Conservation (phyloP, 1,140 invertebrate species). For the Neelides sp. region DNA sequence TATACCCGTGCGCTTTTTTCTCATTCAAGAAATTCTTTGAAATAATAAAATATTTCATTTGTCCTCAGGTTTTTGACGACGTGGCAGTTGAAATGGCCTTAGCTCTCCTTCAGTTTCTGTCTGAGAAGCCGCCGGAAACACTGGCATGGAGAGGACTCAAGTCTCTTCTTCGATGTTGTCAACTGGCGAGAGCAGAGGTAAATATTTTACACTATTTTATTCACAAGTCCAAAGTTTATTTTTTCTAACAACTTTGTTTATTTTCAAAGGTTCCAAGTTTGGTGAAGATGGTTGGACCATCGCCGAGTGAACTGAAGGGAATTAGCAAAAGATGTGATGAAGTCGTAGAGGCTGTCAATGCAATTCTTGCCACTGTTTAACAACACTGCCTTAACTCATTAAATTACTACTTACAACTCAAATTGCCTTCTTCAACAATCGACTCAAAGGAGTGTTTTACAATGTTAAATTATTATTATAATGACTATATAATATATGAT, state of each 20-base stretch:
- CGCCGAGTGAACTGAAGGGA: slow-evolving; percentile 66
- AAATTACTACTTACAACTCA: too few species aligned
- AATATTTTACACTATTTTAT: slow-evolving; percentile 5
- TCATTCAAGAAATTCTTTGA: not conserved
- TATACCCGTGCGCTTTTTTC: not conserved
- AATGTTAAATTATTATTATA: too few species aligned
- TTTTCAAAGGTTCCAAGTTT: slow-evolving; percentile 56
- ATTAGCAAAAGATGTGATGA: slow-evolving; percentile 64
- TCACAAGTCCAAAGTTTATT: slow-evolving; percentile 9
- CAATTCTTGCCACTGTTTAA: slow-evolving; percentile 10
- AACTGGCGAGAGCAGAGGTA: slow-evolving; percentile 57
- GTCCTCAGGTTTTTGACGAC: slow-evolving; percentile 74
- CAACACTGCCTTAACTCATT: too few species aligned
- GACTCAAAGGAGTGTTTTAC: too few species aligned
- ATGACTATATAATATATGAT: too few species aligned
- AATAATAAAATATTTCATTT: slow-evolving; percentile 16
- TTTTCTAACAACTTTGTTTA: slow-evolving; percentile 11
- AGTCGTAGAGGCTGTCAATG: slow-evolving; percentile 56
- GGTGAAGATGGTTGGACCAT: slow-evolving; percentile 82
- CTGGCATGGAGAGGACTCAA: slow-evolving; percentile 63
- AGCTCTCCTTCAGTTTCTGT: slow-evolving; percentile 81
- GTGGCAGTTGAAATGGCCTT: slow-evolving; percentile 81
- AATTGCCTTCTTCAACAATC: too few species aligned
- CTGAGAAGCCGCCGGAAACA: slow-evolving; percentile 62
- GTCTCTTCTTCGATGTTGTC: slow-evolving; percentile 62